Conservation (phyloP, 2,888 invertebrate genomes). For the Tinea trinotella region DNA sequence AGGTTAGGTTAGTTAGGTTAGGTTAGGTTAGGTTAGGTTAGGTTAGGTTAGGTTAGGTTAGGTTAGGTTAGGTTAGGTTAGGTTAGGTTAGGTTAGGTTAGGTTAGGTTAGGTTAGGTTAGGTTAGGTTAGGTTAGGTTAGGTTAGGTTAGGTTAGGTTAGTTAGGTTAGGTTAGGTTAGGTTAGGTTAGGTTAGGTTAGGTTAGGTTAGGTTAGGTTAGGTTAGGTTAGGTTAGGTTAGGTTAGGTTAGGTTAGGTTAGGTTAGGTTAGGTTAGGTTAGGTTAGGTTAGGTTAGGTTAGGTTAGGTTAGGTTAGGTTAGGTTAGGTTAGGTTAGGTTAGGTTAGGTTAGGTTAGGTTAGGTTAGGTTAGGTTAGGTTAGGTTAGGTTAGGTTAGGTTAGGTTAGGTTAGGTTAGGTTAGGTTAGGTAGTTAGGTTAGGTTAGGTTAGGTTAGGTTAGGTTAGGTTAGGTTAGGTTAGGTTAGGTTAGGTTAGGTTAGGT, state of each 20-base stretch:
- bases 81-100: constrained; percentile 20
- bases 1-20: constrained; percentile 21
- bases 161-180: constrained; percentile 21
- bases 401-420: constrained; percentile 21
- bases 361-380: constrained; percentile 22
- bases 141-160: constrained; percentile 8
- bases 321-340: constrained; percentile 19
- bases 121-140: constrained; percentile 11
- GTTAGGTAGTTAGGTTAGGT: no score
- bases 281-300: constrained; percentile 18
- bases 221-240: constrained; percentile 20
- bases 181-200: constrained; percentile 21
- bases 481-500: constrained; percentile 21
- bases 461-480: constrained; percentile 20
- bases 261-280: constrained; percentile 17
- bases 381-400: constrained; percentile 22
- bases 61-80: constrained; percentile 19
- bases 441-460: constrained; percentile 20
- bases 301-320: constrained; percentile 12
- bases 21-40: constrained; percentile 18
- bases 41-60: constrained; percentile 19
- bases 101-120: constrained; percentile 17
- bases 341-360: constrained; percentile 22
- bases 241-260: constrained; percentile 16
- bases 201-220: constrained; percentile 22